A percentile compares a stretch with the other conserved stretches of the same genome.
Evolutionary conservation across 2,888 invertebrate species (phyloP).

Genomic region (Onthophagus sagittarius): DNA sequence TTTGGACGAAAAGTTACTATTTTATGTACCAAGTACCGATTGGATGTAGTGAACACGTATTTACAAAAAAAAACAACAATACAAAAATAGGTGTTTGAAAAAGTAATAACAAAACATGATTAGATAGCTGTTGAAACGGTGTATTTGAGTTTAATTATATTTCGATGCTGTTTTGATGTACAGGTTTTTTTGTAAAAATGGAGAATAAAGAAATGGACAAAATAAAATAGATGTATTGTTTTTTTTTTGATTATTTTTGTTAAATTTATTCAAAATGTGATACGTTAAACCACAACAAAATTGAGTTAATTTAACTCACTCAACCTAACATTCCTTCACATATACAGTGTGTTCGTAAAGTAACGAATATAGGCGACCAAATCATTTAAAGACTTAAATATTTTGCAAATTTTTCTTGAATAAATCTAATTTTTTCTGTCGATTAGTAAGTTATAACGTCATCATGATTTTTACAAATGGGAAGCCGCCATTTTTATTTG

Average conservation of each 20-base stretch:
- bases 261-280: no score
- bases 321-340: no score
- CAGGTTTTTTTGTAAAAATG: conserved; percentile 9
- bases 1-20: not conserved
- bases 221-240: conserved; percentile 1
- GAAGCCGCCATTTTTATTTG: no score
- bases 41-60: not conserved
- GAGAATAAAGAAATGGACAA: conserved; percentile 2
- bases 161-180: conserved; percentile 4
- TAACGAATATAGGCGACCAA: no score
- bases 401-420: no score
- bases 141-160: not conserved
- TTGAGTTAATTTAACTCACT: no score
- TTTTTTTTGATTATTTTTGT: not conserved
- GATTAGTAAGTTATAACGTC: no score
- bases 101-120: conserved; percentile 8
- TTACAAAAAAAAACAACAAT: not conserved
- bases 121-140: not conserved
- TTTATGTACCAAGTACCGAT: conserved; percentile 6
- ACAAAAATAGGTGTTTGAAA: not conserved
- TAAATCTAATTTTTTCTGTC: no score
- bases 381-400: no score
- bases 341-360: no score
- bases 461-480: no score
- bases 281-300: no score